Conservation (phyloP, 1,140 invertebrate species). For the Caenorhabditis tropicalis region DNA sequence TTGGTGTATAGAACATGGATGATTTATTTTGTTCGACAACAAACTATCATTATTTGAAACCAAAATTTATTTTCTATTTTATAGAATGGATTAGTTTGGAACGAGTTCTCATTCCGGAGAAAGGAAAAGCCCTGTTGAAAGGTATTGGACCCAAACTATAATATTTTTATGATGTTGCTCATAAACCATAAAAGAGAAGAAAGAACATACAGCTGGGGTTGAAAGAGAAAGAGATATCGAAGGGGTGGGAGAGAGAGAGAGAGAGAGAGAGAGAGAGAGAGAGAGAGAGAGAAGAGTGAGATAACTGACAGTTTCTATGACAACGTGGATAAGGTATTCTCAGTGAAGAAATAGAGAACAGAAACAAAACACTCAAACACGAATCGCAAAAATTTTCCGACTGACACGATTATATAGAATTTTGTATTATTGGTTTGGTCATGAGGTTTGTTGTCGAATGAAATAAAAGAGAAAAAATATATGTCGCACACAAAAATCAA, state of each 20-base stretch:
- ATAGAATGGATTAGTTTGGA: neutral
- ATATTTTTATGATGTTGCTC: slow-evolving; percentile 7
- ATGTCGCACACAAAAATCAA: slow-evolving; percentile 17
- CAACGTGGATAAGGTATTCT: neutral
- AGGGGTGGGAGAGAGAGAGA: too few species aligned
- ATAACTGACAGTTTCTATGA: slow-evolving; percentile 3
- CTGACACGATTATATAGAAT: neutral
- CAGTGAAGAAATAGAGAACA: neutral
- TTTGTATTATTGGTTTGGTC: slow-evolving; percentile 35
- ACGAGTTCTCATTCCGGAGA: neutral
- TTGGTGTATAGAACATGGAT: too few species aligned
- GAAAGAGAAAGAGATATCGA: too few species aligned
- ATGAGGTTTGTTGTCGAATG: neutral
- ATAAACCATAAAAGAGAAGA: neutral
- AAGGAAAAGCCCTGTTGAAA: neutral
- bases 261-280: too few species aligned
- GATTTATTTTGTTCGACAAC: too few species aligned
- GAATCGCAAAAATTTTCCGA: neutral
- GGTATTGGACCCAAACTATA: neutral
- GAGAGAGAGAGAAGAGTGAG: neutral
- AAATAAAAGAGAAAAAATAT: neutral
- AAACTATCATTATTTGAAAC: too few species aligned
- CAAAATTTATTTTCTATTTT: too few species aligned
- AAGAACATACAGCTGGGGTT: too few species aligned
- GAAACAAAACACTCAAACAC: neutral